Percentiles rank a stretch among this genome's conserved stretches.
Evolutionary conservation across 2,888 invertebrate species (phyloP).

Genomic region (Eupithecia exiguata): DNA sequence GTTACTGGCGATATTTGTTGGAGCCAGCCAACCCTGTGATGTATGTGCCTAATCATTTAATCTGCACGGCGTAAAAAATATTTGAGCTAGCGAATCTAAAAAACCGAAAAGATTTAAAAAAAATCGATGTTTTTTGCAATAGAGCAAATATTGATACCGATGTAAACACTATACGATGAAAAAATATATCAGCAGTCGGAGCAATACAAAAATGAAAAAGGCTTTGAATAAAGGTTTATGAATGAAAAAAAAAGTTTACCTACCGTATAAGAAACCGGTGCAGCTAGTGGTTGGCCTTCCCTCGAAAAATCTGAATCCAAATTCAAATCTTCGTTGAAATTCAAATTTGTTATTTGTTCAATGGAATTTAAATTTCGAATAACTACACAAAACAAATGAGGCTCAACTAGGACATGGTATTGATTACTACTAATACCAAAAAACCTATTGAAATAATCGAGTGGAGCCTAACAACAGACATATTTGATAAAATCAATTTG

Average conservation of each 20-base stretch:
- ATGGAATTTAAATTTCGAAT: background rate
- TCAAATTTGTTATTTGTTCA: background rate
- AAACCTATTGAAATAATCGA: background rate
- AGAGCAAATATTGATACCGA: background rate
- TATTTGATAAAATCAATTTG: background rate
- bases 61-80: too few relatives aligned
- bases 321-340: background rate
- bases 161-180: background rate
- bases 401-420: background rate
- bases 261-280: background rate
- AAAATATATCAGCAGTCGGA: background rate
- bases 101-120: background rate
- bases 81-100: background rate
- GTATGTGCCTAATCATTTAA: background rate
- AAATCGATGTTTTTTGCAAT: background rate
- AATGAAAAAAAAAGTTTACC: too few relatives aligned
- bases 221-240: background rate
- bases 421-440: background rate
- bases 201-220: background rate
- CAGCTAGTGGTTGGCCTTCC: background rate
- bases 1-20: background rate
- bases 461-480: background rate
- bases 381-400: background rate
- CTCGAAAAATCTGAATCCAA: background rate
- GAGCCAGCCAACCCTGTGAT: background rate